These are phyloP conservation scores for Notodromas monacha DNA, from an alignment of 2,888 invertebrate genomes.

Conservation along the genomic window DNA sequence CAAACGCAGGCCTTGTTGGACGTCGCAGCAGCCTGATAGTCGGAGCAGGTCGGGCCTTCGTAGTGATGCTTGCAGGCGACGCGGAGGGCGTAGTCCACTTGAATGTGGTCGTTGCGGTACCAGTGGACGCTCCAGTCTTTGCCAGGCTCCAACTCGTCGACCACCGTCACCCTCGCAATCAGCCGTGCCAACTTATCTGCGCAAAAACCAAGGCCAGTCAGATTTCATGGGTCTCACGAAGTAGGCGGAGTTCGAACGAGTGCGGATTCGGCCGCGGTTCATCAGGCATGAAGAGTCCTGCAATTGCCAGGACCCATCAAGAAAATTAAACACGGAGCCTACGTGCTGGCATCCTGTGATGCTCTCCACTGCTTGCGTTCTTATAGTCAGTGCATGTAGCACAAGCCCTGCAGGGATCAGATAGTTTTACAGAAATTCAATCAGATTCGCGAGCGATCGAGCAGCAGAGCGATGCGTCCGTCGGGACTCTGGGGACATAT, in stretches of 20 bases:
- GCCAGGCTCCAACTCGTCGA: not conserved
- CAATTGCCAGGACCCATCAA: no score
- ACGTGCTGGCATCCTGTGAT: no score
- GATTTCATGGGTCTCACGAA: not conserved
- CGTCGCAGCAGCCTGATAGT: not conserved
- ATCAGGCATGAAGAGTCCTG: no score
- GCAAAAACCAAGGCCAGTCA: not conserved
- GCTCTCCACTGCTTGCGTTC: no score
- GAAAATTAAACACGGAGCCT: no score
- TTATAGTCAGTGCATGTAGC: no score
- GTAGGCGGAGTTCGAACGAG: not conserved
- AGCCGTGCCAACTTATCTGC: conserved; percentile 1
- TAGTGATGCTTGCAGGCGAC: not conserved
- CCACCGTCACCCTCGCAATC: conserved; percentile 2
- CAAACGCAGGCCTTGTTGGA: not conserved
- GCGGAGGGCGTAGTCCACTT: not conserved
- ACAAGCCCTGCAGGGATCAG: no score
- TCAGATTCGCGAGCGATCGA: no score
- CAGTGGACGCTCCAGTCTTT: not conserved
- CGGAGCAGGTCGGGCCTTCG: not conserved
- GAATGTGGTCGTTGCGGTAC: not conserved
- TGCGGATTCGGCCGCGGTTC: no score
- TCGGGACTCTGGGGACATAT: no score
- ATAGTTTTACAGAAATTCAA: no score
- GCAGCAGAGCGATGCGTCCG: no score